Base-by-base conservation (phyloP, 2,797 vertebrate genomes). In the Anniella stebbinsi region DNA sequence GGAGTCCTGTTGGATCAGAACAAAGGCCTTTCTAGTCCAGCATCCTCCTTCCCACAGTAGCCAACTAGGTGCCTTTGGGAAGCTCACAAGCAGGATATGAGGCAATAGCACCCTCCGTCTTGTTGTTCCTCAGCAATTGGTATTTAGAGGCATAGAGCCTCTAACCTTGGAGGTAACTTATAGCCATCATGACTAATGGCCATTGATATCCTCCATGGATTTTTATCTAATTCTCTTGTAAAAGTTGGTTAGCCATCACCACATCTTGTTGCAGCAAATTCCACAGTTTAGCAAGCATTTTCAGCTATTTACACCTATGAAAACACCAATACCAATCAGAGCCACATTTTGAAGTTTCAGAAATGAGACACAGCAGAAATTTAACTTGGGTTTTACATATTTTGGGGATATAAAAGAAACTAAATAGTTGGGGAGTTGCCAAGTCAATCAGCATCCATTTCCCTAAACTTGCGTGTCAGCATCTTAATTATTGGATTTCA, bases 401-500 rank as follows among this genome's bases (percentile, higher is more conserved):
- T 48, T 5, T 70, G 25, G 45, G 5, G 8, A 28, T 30, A 60
- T 57, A 66, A 54, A 51, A 66, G 33, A 63, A 72, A 21, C 60
- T 30, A 45, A 30, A 30, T 36, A 8, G 7, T 48, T 88, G 70
- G 70, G 48, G 2, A 69, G 45, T 66, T 82, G 75, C 48, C 87
- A 87, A 77, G 25, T 87, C 76, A 93, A 73, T 84, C 76, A 92
- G 60, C 45, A 83, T 89, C 80, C 86, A 69, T 80, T 72, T 57
- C 70, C 70, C 73, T 54, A 87, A 78, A 84, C 51, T 88, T 66
- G 13, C 30, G 21, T 45, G 28, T 80, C 78, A 75, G 41, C 81
- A 69, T 54, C 30, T 80, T 86, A 80, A 45, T 7, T 21, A 70
- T 82, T 41, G 33, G 70, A 84, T 89, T 91, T 89, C 91, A 83